These are phyloP conservation scores for Mesoligia furuncula DNA, from an alignment of 2,888 invertebrate genomes.

Conservation along the genomic window DNA sequence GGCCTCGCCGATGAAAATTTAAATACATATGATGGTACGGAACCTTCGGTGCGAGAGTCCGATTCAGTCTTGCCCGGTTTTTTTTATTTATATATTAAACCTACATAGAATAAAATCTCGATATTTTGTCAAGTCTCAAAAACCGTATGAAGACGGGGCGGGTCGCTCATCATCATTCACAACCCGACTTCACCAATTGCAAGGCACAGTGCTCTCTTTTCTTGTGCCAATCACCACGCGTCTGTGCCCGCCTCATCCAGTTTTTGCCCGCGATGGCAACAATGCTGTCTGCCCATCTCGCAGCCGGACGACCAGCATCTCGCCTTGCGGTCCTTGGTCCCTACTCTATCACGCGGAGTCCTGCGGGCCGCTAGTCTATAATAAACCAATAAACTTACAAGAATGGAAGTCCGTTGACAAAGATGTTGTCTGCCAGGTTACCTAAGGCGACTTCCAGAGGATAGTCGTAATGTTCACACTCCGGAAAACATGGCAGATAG, in stretches of 20 bases:
- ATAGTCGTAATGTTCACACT: conserved; percentile 92
- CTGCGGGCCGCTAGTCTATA: not conserved
- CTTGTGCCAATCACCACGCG: too few species aligned
- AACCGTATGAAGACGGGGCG: not conserved
- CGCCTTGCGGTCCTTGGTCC: not conserved
- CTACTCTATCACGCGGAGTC: not conserved
- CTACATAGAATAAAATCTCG: not conserved
- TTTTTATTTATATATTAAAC: too few species aligned
- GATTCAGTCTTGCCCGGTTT: too few species aligned
- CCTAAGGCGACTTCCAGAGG: conserved; percentile 92
- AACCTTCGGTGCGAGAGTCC: too few species aligned
- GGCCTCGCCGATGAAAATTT: too few species aligned
- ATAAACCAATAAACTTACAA: conserved; percentile 82
- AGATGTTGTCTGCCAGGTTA: conserved; percentile 83
- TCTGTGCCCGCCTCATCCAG: too few species aligned
- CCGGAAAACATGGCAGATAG: conserved; percentile 88
- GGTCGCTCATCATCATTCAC: too few species aligned
- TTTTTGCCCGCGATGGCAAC: too few species aligned
- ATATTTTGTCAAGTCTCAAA: not conserved
- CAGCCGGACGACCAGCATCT: not conserved
- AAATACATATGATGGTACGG: too few species aligned
- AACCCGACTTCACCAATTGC: too few species aligned
- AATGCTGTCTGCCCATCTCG: too few species aligned
- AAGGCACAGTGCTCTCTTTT: too few species aligned
- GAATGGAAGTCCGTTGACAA: conserved; percentile 84